Percentiles rank a stretch among this genome's conserved stretches.
phyloP scores from a whole-genome alignment of 2,113 vertebrate genomes.

The Centropus unirufus region DNA sequence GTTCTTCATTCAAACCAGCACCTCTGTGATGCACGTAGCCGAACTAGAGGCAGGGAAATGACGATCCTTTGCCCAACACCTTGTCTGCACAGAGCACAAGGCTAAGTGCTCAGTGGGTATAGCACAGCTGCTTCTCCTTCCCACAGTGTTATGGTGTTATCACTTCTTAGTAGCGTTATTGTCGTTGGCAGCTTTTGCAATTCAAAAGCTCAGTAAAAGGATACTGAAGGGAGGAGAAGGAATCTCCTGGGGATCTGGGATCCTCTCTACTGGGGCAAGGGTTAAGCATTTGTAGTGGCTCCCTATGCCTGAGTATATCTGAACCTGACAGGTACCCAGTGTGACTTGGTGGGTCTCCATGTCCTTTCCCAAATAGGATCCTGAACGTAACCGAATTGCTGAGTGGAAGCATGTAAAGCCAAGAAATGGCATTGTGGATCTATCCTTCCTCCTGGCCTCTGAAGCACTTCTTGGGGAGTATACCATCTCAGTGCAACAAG shows the following conservation, averaged over 20 bases:
- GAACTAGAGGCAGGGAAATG: neutral
- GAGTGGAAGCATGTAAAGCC: slow-evolving; percentile 68
- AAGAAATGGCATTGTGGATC: slow-evolving; percentile 62
- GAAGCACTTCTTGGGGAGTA: slow-evolving; percentile 59
- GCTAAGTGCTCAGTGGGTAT: neutral
- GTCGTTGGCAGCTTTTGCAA: neutral
- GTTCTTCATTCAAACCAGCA: neutral
- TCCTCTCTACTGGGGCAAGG: neutral
- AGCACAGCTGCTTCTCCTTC: neutral
- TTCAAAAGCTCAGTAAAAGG: neutral
- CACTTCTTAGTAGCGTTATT: neutral
- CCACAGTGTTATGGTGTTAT: neutral
- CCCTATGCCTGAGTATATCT: neutral
- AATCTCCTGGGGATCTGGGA: neutral
- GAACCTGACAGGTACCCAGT: neutral
- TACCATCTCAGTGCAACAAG: slow-evolving; percentile 21
- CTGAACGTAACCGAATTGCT: slow-evolving; percentile 51
- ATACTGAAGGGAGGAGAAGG: neutral
- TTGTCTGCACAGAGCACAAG: neutral
- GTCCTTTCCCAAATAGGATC: slow-evolving; percentile 57
- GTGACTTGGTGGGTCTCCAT: neutral
- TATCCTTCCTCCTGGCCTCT: slow-evolving; percentile 60
- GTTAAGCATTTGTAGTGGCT: neutral
- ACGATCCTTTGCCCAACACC: neutral
- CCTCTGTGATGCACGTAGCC: neutral